Percentiles rank a stretch among this genome's conserved stretches.
phyloP scores from a whole-genome alignment of 2,888 invertebrate genomes.

The Rhingia campestris region DNA sequence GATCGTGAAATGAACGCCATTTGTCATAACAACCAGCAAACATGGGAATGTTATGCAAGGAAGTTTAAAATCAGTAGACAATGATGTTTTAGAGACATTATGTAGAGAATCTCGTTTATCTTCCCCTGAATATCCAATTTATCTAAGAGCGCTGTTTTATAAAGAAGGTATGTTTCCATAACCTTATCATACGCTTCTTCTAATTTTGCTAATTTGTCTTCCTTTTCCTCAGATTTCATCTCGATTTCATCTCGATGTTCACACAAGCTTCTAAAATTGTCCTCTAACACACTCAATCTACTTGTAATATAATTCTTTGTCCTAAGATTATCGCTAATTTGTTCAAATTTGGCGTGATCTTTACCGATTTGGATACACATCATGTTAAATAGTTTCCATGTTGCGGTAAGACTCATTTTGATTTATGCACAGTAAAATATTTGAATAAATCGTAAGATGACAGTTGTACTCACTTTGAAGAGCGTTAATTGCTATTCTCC shows the following conservation, averaged over 20 bases:
- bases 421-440: not conserved
- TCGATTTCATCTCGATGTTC: slow-evolving; percentile 15
- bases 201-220: not conserved
- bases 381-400: not conserved
- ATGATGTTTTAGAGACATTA: not conserved
- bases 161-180: slow-evolving; percentile 15
- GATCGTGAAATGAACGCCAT: slow-evolving; percentile 20
- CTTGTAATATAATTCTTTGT: slow-evolving; percentile 12
- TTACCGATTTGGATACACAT: slow-evolving; percentile 6
- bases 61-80: slow-evolving; percentile 1
- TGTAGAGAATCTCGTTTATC: not conserved
- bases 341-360: not conserved
- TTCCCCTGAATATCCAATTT: not conserved
- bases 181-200: slow-evolving; percentile 7
- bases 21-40: slow-evolving; percentile 16
- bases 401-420: not conserved
- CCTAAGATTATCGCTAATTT: slow-evolving; percentile 3
- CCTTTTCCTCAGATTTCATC: not conserved
- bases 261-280: slow-evolving; percentile 9
- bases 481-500: not conserved
- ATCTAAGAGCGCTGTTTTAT: slow-evolving; percentile 2
- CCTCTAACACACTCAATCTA: slow-evolving; percentile 20
- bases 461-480: slow-evolving; percentile 14
- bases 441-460: slow-evolving; percentile 2
- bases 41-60: slow-evolving; percentile 8